Evolutionary conservation across 1,140 invertebrate species (phyloP), one percentile per base, ranked within the genome.

Genomic region (Drosophila bocki): DNA sequence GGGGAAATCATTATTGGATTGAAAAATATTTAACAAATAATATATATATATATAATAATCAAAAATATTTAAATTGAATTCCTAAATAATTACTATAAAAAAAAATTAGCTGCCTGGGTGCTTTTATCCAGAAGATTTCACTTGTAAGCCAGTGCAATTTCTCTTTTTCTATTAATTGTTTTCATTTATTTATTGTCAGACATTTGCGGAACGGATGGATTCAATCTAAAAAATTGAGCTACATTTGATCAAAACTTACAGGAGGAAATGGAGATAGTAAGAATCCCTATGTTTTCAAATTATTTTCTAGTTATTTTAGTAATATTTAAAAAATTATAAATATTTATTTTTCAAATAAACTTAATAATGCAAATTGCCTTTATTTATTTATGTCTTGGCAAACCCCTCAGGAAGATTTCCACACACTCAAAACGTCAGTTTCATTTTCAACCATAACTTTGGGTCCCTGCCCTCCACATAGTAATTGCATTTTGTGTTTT

Each of bases 401-500:
- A 32, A 32, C 48, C 68, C 50, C 50, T 56, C 50, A 32, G 54
- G 44, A 72, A 37, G 22, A 22, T 72, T 72, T 72, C 70, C 70
- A 50, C 70, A 72, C 44, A 60, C 67, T 72, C 69, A 72, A 44
- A 44, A 37, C 53, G 58, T 72, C 70, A 72, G 58, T 71, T 72
- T 71, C 51, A 50, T 72, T 59, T 72, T 59, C 53, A 35, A 15
- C 19, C 47, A 44, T 64, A 41, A 50, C 37, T 19, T 69, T 17
- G 35, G 17, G 7, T 41, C 48, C 48, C 69, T 17, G 41, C 32
- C 39, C 48, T 37, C 39, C 48, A 15, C n/a, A 33, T 17, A 56
- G 67, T 71, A 72, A 72, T 71, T 71, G 13, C 67, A 72, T 72
- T 72, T 60, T 70, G 37, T 77, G 58, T 78, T 39, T 57, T 42